phyloP scores from a whole-genome alignment of 2,888 invertebrate species.

The Volucella inanis region DNA sequence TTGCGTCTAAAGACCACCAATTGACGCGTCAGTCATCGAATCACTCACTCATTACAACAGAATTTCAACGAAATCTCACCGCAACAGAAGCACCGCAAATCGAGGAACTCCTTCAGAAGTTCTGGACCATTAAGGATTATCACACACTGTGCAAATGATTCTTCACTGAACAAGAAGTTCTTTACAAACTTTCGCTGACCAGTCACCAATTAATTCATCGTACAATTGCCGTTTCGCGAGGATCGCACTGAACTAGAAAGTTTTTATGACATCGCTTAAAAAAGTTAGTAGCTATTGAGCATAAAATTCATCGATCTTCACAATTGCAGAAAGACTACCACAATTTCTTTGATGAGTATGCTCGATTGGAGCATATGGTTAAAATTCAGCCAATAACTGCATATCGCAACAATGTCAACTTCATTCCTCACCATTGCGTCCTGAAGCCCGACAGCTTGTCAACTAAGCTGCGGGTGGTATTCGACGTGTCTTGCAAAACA shows the following conservation, averaged over 20 bases:
- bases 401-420: background rate
- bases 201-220: slow-evolving; percentile 14
- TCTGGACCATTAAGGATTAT: slow-evolving; percentile 6
- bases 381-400: background rate
- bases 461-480: slow-evolving; percentile 22
- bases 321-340: background rate
- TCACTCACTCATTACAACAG: too few relatives aligned
- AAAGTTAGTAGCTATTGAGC: slow-evolving; percentile 1
- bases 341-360: slow-evolving; percentile 5
- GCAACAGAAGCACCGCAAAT: background rate
- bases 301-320: background rate
- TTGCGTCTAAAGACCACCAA: too few relatives aligned
- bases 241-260: background rate
- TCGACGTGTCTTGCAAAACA: background rate
- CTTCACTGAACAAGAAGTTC: slow-evolving; percentile 8
- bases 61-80: background rate
- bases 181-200: slow-evolving; percentile 1
- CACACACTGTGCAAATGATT: background rate
- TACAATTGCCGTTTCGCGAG: background rate
- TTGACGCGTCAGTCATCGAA: too few relatives aligned
- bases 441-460: slow-evolving; percentile 17
- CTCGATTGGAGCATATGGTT: background rate
- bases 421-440: slow-evolving; percentile 7
- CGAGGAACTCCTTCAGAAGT: background rate
- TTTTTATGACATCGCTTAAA: background rate